These are phyloP conservation scores for Mnemiopsis leidyi DNA, from an alignment of 37 sponge, comb jelly and placozoan genomes.

Conservation along the genomic window DNA sequence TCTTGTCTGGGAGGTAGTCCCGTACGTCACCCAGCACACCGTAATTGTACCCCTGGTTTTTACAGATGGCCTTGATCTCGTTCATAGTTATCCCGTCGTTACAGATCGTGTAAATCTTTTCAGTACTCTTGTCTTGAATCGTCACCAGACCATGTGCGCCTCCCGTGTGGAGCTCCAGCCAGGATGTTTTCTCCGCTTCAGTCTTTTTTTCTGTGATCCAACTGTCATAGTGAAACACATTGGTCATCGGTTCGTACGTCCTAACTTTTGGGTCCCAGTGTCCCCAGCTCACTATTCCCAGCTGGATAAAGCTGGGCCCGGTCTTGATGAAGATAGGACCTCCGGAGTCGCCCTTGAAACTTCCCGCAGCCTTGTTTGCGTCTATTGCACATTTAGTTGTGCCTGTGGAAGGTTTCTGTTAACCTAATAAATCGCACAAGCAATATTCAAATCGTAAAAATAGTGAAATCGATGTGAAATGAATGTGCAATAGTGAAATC, in stretches of 20 bases:
- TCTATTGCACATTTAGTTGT: background rate
- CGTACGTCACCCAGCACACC: background rate
- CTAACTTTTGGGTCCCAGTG: background rate
- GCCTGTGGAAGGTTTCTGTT: background rate
- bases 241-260: background rate
- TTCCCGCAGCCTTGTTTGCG: background rate
- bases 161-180: background rate
- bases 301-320: background rate
- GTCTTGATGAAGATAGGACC: background rate
- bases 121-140: background rate
- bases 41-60: background rate
- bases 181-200: background rate
- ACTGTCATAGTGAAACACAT: background rate
- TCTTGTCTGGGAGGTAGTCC: background rate
- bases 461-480: too few relatives aligned
- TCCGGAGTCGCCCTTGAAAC: background rate
- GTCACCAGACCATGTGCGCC: background rate
- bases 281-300: background rate
- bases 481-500: too few relatives aligned
- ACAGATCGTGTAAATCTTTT: background rate
- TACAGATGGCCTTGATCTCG: background rate
- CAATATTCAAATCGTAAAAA: too few relatives aligned
- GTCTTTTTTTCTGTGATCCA: background rate
- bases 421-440: too few relatives aligned
- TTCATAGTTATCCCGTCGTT: background rate